Conservation (phyloP, 2,797 vertebrate species). For the Macropus fuliginosus region DNA sequence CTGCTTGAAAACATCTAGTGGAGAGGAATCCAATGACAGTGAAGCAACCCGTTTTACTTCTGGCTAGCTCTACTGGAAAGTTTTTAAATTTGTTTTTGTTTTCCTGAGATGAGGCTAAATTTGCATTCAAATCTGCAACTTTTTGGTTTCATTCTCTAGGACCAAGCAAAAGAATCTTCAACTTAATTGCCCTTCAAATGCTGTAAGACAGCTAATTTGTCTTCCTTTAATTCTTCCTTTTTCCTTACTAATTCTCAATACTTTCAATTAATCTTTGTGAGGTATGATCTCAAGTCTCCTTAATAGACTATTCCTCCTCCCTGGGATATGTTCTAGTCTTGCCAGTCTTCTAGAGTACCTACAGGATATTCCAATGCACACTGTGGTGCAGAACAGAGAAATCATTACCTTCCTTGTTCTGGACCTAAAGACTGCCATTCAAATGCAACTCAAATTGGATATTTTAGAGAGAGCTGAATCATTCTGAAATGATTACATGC, state of each 20-base stretch:
- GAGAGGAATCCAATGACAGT: background rate
- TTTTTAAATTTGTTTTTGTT: background rate
- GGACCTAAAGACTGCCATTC: background rate
- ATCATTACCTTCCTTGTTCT: background rate
- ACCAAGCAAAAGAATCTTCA: background rate
- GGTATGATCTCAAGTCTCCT: background rate
- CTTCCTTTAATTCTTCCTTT: background rate
- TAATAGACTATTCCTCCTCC: background rate
- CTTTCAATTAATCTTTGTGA: background rate
- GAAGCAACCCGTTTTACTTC: background rate
- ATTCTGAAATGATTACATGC: too few relatives aligned
- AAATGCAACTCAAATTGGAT: too few relatives aligned
- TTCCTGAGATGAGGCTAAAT: background rate
- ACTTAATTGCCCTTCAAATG: background rate
- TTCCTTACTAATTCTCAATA: background rate
- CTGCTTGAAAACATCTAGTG: background rate
- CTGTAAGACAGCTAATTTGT: background rate
- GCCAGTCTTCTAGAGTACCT: background rate
- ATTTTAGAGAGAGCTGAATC: too few relatives aligned
- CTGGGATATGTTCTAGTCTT: background rate
- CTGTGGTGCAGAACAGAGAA: background rate
- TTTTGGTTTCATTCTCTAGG: background rate
- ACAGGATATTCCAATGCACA: background rate
- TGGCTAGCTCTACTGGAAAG: background rate
- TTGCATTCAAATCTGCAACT: background rate